Evolutionary conservation across 1,140 invertebrate species (phyloP).

Genomic region (Caerostris darwini): DNA sequence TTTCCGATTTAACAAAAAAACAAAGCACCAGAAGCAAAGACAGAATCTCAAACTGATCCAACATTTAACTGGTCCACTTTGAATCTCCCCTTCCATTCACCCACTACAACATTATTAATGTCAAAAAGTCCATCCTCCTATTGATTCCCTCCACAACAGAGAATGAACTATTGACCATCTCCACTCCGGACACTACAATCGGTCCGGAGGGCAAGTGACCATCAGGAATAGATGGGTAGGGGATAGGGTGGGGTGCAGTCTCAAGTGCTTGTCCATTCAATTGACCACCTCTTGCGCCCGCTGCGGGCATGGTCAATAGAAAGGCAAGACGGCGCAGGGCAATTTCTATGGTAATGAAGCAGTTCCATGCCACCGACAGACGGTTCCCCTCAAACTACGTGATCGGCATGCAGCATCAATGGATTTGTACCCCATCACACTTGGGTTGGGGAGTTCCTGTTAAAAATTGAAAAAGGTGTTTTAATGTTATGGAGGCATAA

Average conservation of each 20-base stretch:
- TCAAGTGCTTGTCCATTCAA: conserved; percentile 33
- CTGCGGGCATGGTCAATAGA: conserved; percentile 20
- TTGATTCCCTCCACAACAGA: not conserved
- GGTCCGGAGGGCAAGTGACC: conserved; percentile 4
- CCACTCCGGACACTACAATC: not conserved
- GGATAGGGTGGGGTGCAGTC: not conserved
- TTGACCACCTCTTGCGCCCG: not conserved
- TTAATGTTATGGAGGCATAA: no score
- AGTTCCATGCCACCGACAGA: not conserved
- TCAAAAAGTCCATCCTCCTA: not conserved
- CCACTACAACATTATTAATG: not conserved
- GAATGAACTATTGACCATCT: not conserved
- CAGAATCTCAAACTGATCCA: no score
- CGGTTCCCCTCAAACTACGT: not conserved
- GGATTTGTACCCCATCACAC: not conserved
- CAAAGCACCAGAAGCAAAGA: no score
- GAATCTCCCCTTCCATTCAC: not conserved
- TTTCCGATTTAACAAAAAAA: no score
- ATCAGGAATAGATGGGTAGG: not conserved
- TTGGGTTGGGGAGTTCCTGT: not conserved
- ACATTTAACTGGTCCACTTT: not conserved
- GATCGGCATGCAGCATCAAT: not conserved
- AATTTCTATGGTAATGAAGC: conserved; percentile 60
- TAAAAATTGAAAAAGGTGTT: no score
- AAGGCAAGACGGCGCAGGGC: not conserved